Evolutionary conservation across 2,888 invertebrate genomes (phyloP), one percentile per base, ranked within the genome.

Genomic region (Pelosia muscerda): DNA sequence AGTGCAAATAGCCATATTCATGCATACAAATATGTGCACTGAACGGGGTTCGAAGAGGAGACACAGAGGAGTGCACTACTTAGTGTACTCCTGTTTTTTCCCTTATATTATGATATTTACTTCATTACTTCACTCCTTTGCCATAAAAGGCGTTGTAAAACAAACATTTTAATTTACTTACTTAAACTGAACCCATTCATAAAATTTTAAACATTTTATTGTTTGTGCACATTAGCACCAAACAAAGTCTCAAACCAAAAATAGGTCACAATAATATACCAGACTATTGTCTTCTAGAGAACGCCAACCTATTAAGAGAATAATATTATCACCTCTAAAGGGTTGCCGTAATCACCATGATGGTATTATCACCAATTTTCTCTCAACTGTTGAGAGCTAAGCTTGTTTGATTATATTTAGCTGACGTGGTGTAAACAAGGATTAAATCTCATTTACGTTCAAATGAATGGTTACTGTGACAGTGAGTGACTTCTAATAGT

Each of bases 401-500:
- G 72, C 60, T 72, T 64, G 68, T 76, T 77, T 64, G 69, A 69
- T 69, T 65, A 62, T 65, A 78, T 66, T 62, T 62, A 69, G 55
- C 61, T 67, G 54, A 66, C 72, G n/a, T n/a, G n/a, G n/a, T 62
- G 66, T 70, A 65, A 71, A 77, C 70, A 75, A 72, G 77, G 76
- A 65, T 71, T 73, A 71, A 79, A 81, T 76, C 76, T 81, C 77
- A 71, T 84, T 81, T 79, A 77, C 73, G 75, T 80, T 77, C 60
- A 68, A 82, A 81, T 77, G 60, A 76, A 72, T 68, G 77, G 82
- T 86, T 84, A 82, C 81, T 84, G 83, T 83, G 76, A 75, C 78
- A 77, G 75, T 82, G 85, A 86, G 81, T 79, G 81, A 79, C 74
- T 64, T 63, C 80, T 86, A 85, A 86, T 86, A 83, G 80, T 73